Evolutionary conservation across 2,888 invertebrate species (phyloP).

Genomic region (Lochmaea capreae): DNA sequence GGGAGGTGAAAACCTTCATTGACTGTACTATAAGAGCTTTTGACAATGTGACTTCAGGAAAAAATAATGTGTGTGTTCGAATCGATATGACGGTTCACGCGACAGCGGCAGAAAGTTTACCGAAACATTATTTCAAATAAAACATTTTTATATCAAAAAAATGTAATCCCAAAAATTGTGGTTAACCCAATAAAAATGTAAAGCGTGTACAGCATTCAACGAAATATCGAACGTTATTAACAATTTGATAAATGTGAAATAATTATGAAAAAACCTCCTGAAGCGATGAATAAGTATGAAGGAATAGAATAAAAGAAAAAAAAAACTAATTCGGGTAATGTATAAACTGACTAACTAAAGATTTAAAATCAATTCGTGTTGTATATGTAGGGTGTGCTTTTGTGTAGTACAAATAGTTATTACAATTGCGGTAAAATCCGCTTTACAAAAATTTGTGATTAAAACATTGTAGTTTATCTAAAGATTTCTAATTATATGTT

Average conservation of each 20-base stretch:
- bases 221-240: not conserved
- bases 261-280: constrained; percentile 46
- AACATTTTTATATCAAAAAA: too few species aligned
- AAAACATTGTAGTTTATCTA: not conserved
- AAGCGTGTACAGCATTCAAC: not conserved
- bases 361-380: constrained; percentile 22
- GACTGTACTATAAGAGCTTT: too few species aligned
- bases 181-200: too few species aligned
- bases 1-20: too few species aligned
- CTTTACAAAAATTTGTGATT: constrained; percentile 24
- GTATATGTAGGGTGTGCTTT: constrained; percentile 30
- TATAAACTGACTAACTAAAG: constrained; percentile 37
- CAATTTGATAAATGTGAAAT: constrained; percentile 15
- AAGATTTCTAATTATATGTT: not conserved
- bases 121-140: too few species aligned
- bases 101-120: too few species aligned
- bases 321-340: constrained; percentile 32
- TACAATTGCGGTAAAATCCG: constrained; percentile 10
- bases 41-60: too few species aligned
- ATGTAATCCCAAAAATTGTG: too few species aligned
- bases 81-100: too few species aligned
- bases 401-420: constrained; percentile 25
- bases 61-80: too few species aligned
- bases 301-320: constrained; percentile 32
- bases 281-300: constrained; percentile 38